phyloP scores from a whole-genome alignment of 1,140 invertebrate species.

The Subanguina moxae region DNA sequence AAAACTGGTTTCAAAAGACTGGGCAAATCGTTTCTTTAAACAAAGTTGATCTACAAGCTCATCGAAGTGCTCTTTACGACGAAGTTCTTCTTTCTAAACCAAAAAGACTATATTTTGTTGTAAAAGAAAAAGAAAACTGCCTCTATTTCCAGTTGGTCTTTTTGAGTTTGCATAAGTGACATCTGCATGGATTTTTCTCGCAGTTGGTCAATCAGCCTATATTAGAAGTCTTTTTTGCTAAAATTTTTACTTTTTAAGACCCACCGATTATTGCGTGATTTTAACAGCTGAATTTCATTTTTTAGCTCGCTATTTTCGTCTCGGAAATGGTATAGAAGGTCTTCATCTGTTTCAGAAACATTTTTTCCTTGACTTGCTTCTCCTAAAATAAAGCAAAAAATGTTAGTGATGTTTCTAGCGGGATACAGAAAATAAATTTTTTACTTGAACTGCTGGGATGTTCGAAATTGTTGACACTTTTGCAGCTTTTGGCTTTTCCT shows the following conservation, averaged over 20 bases:
- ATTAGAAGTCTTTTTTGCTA: too few relatives aligned
- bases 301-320: slow-evolving; percentile 15
- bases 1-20: neutral
- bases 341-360: neutral
- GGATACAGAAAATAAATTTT: neutral
- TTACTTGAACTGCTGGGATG: neutral
- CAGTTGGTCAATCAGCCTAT: slow-evolving; percentile 31
- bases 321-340: slow-evolving; percentile 7
- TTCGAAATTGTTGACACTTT: neutral
- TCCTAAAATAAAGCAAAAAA: neutral
- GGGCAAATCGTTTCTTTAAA: slow-evolving; percentile 11
- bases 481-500: neutral
- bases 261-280: slow-evolving; percentile 11
- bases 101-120: slow-evolving; percentile 7
- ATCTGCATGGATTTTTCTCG: slow-evolving; percentile 33
- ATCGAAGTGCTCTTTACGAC: slow-evolving; percentile 18
- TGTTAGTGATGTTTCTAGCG: neutral
- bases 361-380: neutral
- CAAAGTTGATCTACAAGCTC: slow-evolving; percentile 14
- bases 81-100: neutral
- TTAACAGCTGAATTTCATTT: slow-evolving; percentile 18
- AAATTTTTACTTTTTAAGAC: slow-evolving; percentile 11
- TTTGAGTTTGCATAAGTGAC: slow-evolving; percentile 17
- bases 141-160: slow-evolving; percentile 18
- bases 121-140: neutral